phyloP scores from a whole-genome alignment of 1,140 invertebrate species.

The Drosophila ogumai region DNA sequence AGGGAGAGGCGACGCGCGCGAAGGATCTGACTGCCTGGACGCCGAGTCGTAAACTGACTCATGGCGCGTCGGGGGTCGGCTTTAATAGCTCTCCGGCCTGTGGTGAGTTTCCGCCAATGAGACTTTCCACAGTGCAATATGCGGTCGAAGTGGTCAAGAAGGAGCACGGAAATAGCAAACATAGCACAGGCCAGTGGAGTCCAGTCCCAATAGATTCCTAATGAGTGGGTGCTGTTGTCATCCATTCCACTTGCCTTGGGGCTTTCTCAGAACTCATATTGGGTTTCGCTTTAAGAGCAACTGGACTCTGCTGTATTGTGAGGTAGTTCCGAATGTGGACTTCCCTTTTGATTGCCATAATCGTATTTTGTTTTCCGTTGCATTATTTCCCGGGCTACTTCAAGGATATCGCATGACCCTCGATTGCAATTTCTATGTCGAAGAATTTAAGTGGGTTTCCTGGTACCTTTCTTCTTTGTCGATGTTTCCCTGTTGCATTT shows the following conservation, averaged over 20 bases:
- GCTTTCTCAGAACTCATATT: conserved; percentile 59
- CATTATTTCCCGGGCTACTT: conserved; percentile 37
- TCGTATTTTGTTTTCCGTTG: conserved; percentile 27
- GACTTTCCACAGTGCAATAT: conserved; percentile 7
- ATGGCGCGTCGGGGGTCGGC: conserved; percentile 31
- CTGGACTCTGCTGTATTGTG: conserved; percentile 9
- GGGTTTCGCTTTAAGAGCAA: conserved; percentile 35
- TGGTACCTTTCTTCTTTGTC: background rate
- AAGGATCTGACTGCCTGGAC: conserved; percentile 41
- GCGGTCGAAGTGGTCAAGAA: conserved; percentile 23
- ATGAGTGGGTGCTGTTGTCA: conserved; percentile 43
- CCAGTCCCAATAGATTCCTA: conserved; percentile 55
- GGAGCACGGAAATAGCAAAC: conserved; percentile 35
- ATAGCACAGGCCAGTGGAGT: conserved; percentile 12
- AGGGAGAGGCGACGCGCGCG: conserved; percentile 1
- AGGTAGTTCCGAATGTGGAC: conserved; percentile 13
- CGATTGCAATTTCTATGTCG: conserved; percentile 20
- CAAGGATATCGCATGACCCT: conserved; percentile 69
- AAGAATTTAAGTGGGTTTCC: conserved; percentile 8
- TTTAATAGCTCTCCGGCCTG: conserved; percentile 61
- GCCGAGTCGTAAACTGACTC: conserved; percentile 66
- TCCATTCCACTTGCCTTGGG: conserved; percentile 13
- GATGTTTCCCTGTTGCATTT: conserved; percentile 9
- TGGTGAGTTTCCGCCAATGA: conserved; percentile 64
- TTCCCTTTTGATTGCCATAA: conserved; percentile 32